Evolutionary conservation across 2,113 vertebrate genomes (phyloP).

Genomic region (Thryonomys swinderianus): DNA sequence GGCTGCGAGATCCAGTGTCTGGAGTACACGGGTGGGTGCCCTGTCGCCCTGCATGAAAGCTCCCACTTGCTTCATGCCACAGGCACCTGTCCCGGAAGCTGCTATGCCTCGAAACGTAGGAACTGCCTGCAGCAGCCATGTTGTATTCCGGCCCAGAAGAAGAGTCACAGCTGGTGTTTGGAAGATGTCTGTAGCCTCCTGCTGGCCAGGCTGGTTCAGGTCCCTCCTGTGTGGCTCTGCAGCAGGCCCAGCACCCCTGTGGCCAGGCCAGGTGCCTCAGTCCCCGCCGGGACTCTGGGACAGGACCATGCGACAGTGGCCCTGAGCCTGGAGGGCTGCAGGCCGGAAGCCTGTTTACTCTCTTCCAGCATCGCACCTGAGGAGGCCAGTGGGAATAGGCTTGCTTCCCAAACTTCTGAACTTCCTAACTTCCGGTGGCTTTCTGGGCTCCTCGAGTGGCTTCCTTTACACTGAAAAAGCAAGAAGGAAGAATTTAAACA

Average conservation of each 20-base stretch:
- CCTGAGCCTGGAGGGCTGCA: background rate
- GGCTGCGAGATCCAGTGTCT: rapidly evolving
- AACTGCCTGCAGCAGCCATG: background rate
- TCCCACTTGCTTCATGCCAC: rapidly evolving
- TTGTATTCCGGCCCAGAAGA: background rate
- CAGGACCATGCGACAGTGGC: background rate
- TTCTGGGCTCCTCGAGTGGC: background rate
- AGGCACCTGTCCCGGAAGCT: background rate
- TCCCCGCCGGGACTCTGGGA: background rate
- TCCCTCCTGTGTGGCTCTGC: background rate
- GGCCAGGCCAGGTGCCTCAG: background rate
- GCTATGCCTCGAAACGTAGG: background rate
- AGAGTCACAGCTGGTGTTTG: too few species aligned
- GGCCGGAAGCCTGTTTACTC: rapidly evolving
- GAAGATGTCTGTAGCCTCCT: background rate
- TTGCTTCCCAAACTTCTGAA: background rate
- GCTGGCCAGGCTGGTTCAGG: background rate
- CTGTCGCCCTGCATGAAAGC: background rate
- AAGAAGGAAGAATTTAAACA: background rate
- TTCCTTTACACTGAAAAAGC: background rate
- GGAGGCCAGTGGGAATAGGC: background rate
- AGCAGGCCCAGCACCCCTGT: background rate
- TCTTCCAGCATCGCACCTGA: background rate
- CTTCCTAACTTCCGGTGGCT: background rate
- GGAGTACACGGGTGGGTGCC: rapidly evolving